Percentiles rank a stretch among this genome's conserved stretches.
Conservation (phyloP, 2,888 invertebrate genomes). For the Diabrotica balteata region DNA sequence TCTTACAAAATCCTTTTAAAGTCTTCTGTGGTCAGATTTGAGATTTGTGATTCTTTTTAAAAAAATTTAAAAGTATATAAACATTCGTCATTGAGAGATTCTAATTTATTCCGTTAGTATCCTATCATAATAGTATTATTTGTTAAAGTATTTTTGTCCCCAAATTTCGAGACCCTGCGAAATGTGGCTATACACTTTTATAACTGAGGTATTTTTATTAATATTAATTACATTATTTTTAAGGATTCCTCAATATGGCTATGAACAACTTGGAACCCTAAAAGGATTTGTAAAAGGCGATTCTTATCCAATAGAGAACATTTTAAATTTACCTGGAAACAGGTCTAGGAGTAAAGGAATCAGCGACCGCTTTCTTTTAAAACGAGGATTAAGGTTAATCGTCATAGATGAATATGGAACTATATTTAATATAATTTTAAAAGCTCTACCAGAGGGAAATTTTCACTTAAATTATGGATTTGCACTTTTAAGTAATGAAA, state of each 20-base stretch:
- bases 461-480: slow-evolving; percentile 69
- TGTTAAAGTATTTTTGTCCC: no score
- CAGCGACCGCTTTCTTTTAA: slow-evolving; percentile 44
- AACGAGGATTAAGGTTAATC: slow-evolving; percentile 49
- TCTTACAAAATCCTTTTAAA: no score
- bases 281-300: slow-evolving; percentile 66
- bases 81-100: no score
- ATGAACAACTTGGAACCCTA: slow-evolving; percentile 70
- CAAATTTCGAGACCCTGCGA: no score
- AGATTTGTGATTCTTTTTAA: no score
- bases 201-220: no score
- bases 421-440: slow-evolving; percentile 64
- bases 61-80: no score
- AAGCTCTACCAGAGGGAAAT: slow-evolving; percentile 63
- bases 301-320: slow-evolving; percentile 56
- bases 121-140: no score
- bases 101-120: no score
- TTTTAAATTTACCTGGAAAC: slow-evolving; percentile 63
- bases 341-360: slow-evolving; percentile 47
- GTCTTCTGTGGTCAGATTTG: no score
- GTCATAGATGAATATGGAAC: slow-evolving; percentile 64
- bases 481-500: slow-evolving; percentile 61
- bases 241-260: slow-evolving; percentile 59
- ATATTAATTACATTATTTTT: no score
- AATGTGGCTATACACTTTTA: no score